Evolutionary conservation across 1,140 invertebrate genomes (phyloP).

Genomic region (Pantala flavescens): DNA sequence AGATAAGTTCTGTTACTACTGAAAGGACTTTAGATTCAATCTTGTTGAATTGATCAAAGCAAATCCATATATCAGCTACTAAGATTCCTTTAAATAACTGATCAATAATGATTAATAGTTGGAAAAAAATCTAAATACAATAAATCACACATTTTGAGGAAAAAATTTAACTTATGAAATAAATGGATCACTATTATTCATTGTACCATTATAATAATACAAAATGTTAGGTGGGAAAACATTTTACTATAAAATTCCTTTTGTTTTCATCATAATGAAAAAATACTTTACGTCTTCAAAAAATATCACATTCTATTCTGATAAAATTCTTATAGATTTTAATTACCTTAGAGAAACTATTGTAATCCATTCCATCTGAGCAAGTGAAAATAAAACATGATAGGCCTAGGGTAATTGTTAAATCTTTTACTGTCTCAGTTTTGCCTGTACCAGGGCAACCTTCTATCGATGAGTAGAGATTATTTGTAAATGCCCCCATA

Average conservation of each 20-base stretch:
- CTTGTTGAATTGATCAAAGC: neutral
- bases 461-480: neutral
- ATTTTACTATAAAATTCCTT: too few species aligned
- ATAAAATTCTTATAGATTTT: too few species aligned
- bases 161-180: too few species aligned
- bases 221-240: too few species aligned
- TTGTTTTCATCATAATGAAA: too few species aligned
- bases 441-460: neutral
- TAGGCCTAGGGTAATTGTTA: neutral
- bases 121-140: too few species aligned
- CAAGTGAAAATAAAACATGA: neutral
- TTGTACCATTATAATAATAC: too few species aligned
- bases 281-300: too few species aligned
- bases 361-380: neutral
- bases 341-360: neutral
- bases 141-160: too few species aligned
- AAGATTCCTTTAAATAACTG: neutral
- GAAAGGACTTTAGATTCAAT: neutral
- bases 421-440: neutral
- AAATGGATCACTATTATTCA: too few species aligned
- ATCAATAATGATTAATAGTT: too few species aligned
- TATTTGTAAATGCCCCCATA: neutral
- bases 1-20: neutral
- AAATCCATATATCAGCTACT: neutral
- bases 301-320: too few species aligned